Percentiles rank a stretch among this genome's conserved stretches.
Conservation (phyloP, 2,797 vertebrate species). For the Esox lucius region DNA sequence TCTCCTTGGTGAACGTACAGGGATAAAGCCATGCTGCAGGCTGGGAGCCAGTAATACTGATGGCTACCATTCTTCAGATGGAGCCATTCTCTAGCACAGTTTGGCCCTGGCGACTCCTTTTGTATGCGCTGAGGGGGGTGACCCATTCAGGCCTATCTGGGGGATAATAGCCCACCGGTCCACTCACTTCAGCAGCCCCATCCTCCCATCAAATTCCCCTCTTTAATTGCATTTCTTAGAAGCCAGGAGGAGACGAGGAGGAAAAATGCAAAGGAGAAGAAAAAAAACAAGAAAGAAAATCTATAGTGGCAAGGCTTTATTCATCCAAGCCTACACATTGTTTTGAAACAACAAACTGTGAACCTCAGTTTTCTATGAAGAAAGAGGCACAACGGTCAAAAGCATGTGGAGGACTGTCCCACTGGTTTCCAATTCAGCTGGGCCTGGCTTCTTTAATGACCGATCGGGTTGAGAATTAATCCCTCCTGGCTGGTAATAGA, state of each 20-base stretch:
- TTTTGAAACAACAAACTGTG: constrained; percentile 74
- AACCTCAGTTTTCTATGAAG: constrained; percentile 64
- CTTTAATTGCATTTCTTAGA: constrained; percentile 71
- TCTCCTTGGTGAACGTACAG: constrained; percentile 35
- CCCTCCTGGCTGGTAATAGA: constrained; percentile 76
- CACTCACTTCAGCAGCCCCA: constrained; percentile 53
- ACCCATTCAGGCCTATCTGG: constrained; percentile 69
- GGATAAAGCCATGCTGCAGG: constrained; percentile 34
- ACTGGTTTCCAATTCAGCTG: constrained; percentile 70
- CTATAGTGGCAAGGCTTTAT: constrained; percentile 69
- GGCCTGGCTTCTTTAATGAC: constrained; percentile 78
- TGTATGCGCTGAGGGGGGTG: constrained; percentile 62
- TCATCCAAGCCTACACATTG: constrained; percentile 67
- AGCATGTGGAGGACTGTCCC: constrained; percentile 73
- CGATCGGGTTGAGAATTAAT: constrained; percentile 83
- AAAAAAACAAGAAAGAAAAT: constrained; percentile 61
- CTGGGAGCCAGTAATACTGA: constrained; percentile 37
- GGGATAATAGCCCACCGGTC: constrained; percentile 72
- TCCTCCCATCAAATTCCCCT: constrained; percentile 69
- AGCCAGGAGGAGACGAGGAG: constrained; percentile 59
- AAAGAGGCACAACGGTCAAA: constrained; percentile 74
- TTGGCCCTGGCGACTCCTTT: constrained; percentile 69
- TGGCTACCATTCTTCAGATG: constrained; percentile 63
- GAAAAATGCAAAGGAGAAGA: constrained; percentile 52
- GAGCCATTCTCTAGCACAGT: constrained; percentile 59